phyloP scores from a whole-genome alignment of 2,888 invertebrate genomes.

The Amiota minor region DNA sequence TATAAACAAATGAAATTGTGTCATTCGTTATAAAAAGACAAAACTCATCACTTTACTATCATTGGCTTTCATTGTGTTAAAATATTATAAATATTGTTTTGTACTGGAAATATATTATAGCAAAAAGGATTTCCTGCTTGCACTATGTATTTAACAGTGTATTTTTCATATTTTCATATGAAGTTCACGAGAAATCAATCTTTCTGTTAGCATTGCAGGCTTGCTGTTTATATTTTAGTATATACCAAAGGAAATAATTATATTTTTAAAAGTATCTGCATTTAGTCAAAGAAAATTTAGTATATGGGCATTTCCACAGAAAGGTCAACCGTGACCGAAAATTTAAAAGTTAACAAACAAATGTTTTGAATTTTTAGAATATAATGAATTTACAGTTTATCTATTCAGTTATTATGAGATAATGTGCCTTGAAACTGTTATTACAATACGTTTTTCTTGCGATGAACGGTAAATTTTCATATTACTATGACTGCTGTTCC shows the following conservation, averaged over 20 bases:
- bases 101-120: conserved; percentile 80
- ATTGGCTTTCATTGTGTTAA: conserved; percentile 79
- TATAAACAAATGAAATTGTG: conserved; percentile 99
- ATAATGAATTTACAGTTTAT: too few relatives aligned
- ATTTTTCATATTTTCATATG: conserved; percentile 98
- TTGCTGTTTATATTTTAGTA: conserved; percentile 81
- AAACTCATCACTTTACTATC: conserved; percentile 63
- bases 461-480: too few relatives aligned
- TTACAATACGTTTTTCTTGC: too few relatives aligned
- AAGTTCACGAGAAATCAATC: conserved; percentile 98
- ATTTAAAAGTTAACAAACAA: too few relatives aligned
- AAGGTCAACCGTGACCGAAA: too few relatives aligned
- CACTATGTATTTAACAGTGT: conserved; percentile 87
- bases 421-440: too few relatives aligned
- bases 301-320: too few relatives aligned
- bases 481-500: too few relatives aligned
- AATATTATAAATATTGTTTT: conserved; percentile 81
- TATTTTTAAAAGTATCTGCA: conserved; percentile 84
- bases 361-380: too few relatives aligned
- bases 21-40: conserved; percentile 84
- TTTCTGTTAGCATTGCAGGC: conserved; percentile 86
- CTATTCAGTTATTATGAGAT: too few relatives aligned
- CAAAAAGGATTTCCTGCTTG: conserved; percentile 80
- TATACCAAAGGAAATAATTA: conserved; percentile 83
- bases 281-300: conserved; percentile 85